phyloP scores from a whole-genome alignment of 2,113 vertebrate genomes.

The Numida meleagris region DNA sequence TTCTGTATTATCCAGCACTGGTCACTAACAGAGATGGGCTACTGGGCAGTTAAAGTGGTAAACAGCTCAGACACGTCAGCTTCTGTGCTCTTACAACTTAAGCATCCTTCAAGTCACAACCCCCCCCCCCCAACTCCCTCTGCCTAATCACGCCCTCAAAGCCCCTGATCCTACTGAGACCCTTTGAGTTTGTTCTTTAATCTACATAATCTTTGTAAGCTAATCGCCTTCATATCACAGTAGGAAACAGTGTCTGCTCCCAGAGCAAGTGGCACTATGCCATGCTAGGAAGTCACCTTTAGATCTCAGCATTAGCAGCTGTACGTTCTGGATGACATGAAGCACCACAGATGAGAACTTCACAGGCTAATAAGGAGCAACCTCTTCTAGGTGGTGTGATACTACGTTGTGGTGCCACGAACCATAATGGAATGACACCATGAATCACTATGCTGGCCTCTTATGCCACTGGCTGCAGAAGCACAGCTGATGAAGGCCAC shows the following conservation, averaged over 20 bases:
- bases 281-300: background rate
- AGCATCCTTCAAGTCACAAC: background rate
- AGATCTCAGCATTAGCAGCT: background rate
- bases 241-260: conserved; percentile 17
- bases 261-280: background rate
- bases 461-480: background rate
- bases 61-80: background rate
- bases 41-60: background rate
- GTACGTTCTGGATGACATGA: background rate
- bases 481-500: background rate
- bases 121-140: fast-evolving
- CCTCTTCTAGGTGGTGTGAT: background rate
- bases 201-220: background rate
- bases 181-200: conserved; percentile 8
- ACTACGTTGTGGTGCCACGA: background rate
- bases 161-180: background rate
- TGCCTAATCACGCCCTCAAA: conserved; percentile 10
- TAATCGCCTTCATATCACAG: background rate
- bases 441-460: background rate
- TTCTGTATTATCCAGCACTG: background rate
- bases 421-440: background rate
- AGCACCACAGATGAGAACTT: background rate
- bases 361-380: background rate
- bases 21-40: background rate
- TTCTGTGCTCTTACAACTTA: background rate